Evolutionary conservation across 1,140 invertebrate species (phyloP), one percentile per base, ranked within the genome.

Genomic region (Scaptomyza graminum): DNA sequence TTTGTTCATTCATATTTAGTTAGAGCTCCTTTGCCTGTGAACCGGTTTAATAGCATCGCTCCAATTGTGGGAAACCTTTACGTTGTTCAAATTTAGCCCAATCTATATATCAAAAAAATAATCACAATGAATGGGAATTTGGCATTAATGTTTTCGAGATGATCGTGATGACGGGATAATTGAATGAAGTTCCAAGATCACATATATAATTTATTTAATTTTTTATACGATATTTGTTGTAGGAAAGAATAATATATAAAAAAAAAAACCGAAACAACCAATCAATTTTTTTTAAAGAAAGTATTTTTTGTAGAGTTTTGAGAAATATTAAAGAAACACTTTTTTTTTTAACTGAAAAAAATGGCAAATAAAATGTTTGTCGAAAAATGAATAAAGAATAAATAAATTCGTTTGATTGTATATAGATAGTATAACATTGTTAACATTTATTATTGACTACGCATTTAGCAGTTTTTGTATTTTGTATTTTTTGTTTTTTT

Each of bases 401-500:
- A 41, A 54, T 71, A 66, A 66, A 66, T 71, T 52, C 54, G 43
- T 72, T 55, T 55, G 69, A 54, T 67, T 72, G 34, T 39, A 41
- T 57, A 31, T 41, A 47, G n/a, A n/a, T n/a, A n/a, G n/a, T 67
- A 67, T 67, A 67, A 72, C 63, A 60, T 46, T 72, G 69, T 72
- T 72, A 72, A 72, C 69, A 72, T 67, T 72, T 72, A 72, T 72
- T 72, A 67, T 72, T 72, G 63, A 72, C 69, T 72, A 72, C 69
- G 72, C 59, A 62, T 62, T 74, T 74, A 64, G 52, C 56, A 69
- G 66, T 60, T 82, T 41, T 34, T 8, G 31, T 2, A 22, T 34
- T 34, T 34, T 34, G 9, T 34, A 8, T 34, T 11, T 34, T 34
- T 34, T 34, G 7, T 34, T 34, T 11, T 34, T 41, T 41, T 85